Evolutionary conservation across 2,113 vertebrate genomes (phyloP).

Genomic region (Procavia capensis): DNA sequence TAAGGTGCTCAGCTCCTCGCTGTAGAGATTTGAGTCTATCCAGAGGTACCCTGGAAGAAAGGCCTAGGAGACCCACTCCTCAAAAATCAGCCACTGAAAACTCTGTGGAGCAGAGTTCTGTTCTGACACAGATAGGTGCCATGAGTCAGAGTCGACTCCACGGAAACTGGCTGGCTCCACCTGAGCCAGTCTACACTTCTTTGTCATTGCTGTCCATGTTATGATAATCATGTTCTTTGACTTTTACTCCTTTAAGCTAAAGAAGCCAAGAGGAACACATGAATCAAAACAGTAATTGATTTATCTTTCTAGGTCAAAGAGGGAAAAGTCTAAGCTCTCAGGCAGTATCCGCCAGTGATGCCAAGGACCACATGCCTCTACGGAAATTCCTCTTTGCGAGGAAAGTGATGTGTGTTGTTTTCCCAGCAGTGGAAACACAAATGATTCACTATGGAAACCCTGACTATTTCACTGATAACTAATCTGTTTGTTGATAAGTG

Average conservation of each 20-base stretch:
- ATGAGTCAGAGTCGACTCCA: no score
- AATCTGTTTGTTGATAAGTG: slow-evolving; percentile 63
- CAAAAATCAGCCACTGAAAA: background rate
- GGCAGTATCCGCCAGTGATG: background rate
- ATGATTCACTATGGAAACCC: slow-evolving; percentile 42
- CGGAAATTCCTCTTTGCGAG: slow-evolving; percentile 57
- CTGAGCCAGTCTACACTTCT: background rate
- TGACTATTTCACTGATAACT: background rate
- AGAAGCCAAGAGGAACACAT: background rate
- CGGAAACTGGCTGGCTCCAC: background rate
- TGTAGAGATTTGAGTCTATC: background rate
- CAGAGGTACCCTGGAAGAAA: background rate
- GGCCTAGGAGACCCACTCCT: background rate
- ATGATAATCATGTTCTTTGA: background rate
- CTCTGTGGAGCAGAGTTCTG: background rate
- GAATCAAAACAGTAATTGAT: slow-evolving; percentile 2
- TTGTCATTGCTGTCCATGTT: background rate
- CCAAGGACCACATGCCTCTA: background rate
- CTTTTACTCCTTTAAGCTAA: background rate
- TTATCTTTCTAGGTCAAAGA: slow-evolving; percentile 21
- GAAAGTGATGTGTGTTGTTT: background rate
- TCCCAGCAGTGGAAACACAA: slow-evolving; percentile 62
- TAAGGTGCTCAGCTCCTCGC: background rate
- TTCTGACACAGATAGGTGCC: background rate
- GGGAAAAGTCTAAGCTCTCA: slow-evolving; percentile 19